Base-by-base conservation (phyloP, 2,888 invertebrate genomes). In the Caenorhabditis zanzibari region DNA sequence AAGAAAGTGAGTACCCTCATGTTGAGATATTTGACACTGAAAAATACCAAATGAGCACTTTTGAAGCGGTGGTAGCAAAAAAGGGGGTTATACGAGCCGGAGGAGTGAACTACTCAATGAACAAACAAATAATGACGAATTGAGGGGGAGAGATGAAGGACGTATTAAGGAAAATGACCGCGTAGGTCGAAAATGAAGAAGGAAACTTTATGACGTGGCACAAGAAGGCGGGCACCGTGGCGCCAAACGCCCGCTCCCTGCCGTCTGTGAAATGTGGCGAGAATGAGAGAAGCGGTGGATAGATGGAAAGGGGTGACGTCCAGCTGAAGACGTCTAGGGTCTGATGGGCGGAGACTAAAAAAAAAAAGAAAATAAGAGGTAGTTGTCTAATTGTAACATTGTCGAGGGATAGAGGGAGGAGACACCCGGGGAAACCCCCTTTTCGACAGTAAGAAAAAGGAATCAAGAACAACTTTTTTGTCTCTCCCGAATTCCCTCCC, bases 1-100 rank as follows among this genome's bases (percentile, higher is more conserved):
- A 88, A 64, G 71, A 85, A 76, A 76, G 81, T 79, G 83, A 86
- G 80, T 58, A 86, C 85, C 83, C 88, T 86, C 88, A 88, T 88
- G 74, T 80, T 86, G 82, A 84, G 73, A 81, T 69, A 72, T 72
- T 83, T 66, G 77, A 82, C 66, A 82, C 82, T 82, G 82, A 41
- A 82, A 41, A n/a, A 59, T 28, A 5, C 12, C 14, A 32, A 38
- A 26, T 52, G 41, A 44, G 47, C 26, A n/a, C 22, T 63, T 41
- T 26, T 22, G 63, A 24, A 52, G 52, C 54, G 54, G 41, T 58
- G 44, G 44, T 35, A 14, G 66, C 22, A 32, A 54, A 47, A 54
- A 71, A 56, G n/a, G 54, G 19, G 54, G 79, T 75, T 59, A 75
- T 58, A 56, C 64, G 63, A 61, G 59, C 38, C 12, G 2, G 0